Base-by-base conservation (phyloP, 2,113 vertebrate genomes). In the Saguinus midas region DNA sequence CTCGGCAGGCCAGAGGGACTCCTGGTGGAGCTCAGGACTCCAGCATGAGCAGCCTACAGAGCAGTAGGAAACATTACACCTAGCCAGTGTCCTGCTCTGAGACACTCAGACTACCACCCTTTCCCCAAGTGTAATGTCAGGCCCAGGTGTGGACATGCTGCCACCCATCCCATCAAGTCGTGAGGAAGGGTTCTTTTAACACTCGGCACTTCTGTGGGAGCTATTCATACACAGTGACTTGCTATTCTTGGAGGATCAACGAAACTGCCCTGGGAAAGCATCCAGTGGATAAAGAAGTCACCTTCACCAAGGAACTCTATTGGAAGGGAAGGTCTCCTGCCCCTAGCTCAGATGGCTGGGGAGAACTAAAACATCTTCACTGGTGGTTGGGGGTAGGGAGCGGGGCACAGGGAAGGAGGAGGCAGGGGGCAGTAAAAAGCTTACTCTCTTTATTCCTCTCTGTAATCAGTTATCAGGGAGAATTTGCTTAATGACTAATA, bases 11-110 rank as follows among this genome's bases (percentile, higher is more conserved):
- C 98, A 98, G 35, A 98, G 98, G 1, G 98, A 98, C 85, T 98
- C 98, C 90, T 99, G 99, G 99, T 99, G 99, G 98, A 98, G 98
- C 98, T 99, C 99, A 25, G 98, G 98, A 97, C 96, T 99, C 78
- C 98, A 97, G 55, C 98, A 99, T 0, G 98, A 99, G 94, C 98
- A 98, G 90, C 98, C 94, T 40, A 95, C 98, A 10, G 98, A 99
- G 97, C 98, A 98, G 92, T 98, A 97, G 80, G 72, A 95, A 58
- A 61, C n/a, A 55, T 20, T 55, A 87, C 20, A 40, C 82, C 57
- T 16, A 57, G 35, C 40, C 25, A 35, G 17, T 52, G 55, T 25
- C 90, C 87, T 61, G 40, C 70, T 95, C 52, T 68, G 64, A 17
- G 27, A 37, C 21, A 57, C 89, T 40, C 52, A 57, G 93, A 79